Evolutionary conservation across 2,113 vertebrate genomes (phyloP).

Genomic region (Cephalophus harveyi): DNA sequence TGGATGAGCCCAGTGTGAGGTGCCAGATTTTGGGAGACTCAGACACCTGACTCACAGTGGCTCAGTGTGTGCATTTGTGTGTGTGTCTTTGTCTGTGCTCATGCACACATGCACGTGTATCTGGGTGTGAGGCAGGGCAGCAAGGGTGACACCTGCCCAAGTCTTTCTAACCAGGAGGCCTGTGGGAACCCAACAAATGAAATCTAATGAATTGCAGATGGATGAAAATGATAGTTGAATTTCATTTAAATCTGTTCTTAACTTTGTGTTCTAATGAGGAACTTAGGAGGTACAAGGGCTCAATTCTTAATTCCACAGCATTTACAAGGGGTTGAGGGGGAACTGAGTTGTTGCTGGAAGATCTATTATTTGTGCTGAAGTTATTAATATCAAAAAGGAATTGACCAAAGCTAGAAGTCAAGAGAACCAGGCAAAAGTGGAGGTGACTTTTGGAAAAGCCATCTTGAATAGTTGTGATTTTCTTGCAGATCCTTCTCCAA

Average conservation of each 20-base stretch:
- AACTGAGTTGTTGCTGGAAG: background rate
- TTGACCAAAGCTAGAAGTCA: background rate
- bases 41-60: slow-evolving; percentile 7
- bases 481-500: background rate
- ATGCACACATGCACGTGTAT: background rate
- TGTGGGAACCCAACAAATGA: background rate
- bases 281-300: background rate
- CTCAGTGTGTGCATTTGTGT: background rate
- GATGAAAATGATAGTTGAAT: background rate
- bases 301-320: background rate
- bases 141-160: background rate
- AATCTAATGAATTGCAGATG: background rate
- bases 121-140: background rate
- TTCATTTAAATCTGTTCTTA: background rate
- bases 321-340: background rate
- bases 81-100: background rate
- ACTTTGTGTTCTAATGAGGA: background rate
- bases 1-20: background rate
- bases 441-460: background rate
- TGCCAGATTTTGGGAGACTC: background rate
- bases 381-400: background rate
- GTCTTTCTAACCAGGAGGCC: background rate
- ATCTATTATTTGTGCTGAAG: background rate
- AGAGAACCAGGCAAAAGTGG: background rate
- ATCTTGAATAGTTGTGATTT: background rate